Evolutionary conservation across 1,140 invertebrate species (phyloP).

Genomic region (Heliconius hermathena): DNA sequence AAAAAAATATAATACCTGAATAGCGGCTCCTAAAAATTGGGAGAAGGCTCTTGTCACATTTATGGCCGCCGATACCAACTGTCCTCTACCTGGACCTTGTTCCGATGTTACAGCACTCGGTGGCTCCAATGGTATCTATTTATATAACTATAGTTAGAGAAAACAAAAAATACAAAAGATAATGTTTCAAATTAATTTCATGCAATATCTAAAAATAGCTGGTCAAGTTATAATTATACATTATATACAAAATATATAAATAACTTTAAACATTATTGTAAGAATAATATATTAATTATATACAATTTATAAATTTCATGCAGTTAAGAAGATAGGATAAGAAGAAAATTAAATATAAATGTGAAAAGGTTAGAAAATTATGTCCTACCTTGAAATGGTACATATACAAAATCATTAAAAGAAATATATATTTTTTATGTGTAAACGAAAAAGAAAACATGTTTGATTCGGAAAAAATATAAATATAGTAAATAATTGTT

Average conservation of each 20-base stretch:
- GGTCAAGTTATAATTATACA: not conserved
- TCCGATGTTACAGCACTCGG: constrained; percentile 70
- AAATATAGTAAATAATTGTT: not conserved
- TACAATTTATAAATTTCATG: constrained; percentile 1
- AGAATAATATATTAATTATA: constrained; percentile 25
- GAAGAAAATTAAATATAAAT: not conserved
- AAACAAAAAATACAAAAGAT: not conserved
- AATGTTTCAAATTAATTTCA: not conserved
- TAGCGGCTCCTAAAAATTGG: constrained; percentile 87
- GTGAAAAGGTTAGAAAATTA: not conserved
- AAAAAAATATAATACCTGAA: constrained; percentile 83
- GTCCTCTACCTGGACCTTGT: constrained; percentile 80
- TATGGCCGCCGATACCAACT: constrained; percentile 86
- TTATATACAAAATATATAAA: not conserved
- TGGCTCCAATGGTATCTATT: constrained; percentile 78
- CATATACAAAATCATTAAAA: not conserved
- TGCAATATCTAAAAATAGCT: not conserved
- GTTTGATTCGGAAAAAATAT: not conserved
- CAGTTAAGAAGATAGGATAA: not conserved
- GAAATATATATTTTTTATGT: too few species aligned
- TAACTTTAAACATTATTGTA: not conserved
- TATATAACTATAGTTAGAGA: constrained; percentile 10
- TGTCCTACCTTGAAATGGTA: not conserved
- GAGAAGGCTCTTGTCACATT: constrained; percentile 88
- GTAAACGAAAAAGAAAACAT: too few species aligned